Conservation (phyloP, 2,888 invertebrate genomes). For the Folsomia manolachei region DNA sequence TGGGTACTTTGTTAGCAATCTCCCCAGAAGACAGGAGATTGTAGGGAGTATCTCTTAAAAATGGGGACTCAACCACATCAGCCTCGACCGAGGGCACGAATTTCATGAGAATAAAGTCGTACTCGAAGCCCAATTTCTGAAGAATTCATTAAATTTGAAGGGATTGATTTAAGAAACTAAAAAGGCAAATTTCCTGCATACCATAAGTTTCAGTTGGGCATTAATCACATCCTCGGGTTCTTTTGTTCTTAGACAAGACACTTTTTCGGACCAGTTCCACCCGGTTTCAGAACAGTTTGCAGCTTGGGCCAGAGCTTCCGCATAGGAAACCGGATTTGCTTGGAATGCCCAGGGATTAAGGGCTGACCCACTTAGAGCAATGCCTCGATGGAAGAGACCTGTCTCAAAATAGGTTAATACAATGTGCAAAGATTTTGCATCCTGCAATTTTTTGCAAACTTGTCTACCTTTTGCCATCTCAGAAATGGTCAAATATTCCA, state of each 20-base stretch:
- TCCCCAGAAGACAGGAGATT: conserved; percentile 62
- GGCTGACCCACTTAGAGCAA: conserved; percentile 31
- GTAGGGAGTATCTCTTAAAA: conserved; percentile 66
- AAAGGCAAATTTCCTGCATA: conserved; percentile 7
- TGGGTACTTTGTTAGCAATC: conserved; percentile 62
- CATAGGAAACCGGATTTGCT: conserved; percentile 25
- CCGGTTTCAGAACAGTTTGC: conserved; percentile 19
- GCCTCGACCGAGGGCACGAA: conserved; percentile 29
- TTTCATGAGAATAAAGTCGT: conserved; percentile 29
- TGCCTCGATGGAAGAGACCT: conserved; percentile 33
- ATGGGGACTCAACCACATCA: conserved; percentile 52
- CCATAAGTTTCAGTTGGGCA: conserved; percentile 23
- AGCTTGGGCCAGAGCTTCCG: conserved; percentile 25
- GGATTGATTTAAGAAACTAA: background rate
- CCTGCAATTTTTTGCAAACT: no score
- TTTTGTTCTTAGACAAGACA: conserved; percentile 30
- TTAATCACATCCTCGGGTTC: conserved; percentile 23
- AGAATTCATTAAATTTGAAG: background rate
- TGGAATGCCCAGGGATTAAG: conserved; percentile 39
- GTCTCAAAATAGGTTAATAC: background rate
- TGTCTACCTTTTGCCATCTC: conserved; percentile 33
- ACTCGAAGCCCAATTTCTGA: conserved; percentile 27
- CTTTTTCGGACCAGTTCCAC: conserved; percentile 15
- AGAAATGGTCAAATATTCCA: conserved; percentile 29
- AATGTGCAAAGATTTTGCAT: no score